Percentiles rank a stretch among this genome's conserved stretches.
Evolutionary conservation across 2,113 vertebrate species (phyloP).

Genomic region (Gnathonemus longibarbis): DNA sequence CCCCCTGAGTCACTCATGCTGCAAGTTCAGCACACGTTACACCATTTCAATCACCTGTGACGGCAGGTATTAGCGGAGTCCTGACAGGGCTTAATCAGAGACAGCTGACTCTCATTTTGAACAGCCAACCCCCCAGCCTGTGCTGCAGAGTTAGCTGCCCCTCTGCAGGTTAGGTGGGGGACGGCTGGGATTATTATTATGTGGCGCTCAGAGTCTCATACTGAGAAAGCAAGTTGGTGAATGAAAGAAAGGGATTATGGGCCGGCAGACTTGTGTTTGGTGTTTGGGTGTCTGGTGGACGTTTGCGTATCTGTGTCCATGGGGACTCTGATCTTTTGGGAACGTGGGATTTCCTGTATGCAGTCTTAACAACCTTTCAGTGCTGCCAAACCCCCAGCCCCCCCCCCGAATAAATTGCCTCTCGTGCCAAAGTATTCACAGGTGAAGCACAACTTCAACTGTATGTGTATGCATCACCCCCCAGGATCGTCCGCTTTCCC

Average conservation of each 20-base stretch:
- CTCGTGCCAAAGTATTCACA: background rate
- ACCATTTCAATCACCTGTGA: background rate
- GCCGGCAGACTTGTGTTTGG: background rate
- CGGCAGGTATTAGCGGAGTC: background rate
- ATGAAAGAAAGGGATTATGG: background rate
- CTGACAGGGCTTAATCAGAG: background rate
- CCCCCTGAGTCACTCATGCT: background rate
- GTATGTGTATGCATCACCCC: conserved; percentile 2
- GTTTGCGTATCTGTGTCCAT: background rate
- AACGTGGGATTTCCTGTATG: background rate
- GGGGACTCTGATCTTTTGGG: background rate
- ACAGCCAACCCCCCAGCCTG: background rate
- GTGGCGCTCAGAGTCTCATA: background rate
- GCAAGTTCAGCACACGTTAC: too few relatives aligned
- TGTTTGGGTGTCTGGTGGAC: background rate
- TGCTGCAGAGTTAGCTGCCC: background rate
- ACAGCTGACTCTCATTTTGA: background rate
- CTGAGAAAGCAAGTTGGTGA: background rate
- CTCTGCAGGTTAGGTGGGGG: background rate
- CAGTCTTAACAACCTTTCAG: background rate
- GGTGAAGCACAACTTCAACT: background rate
- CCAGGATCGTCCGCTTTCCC: conserved; percentile 69
- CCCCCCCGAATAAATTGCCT: background rate
- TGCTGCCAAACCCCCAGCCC: background rate
- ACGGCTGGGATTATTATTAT: background rate